Base-by-base conservation (phyloP, 2,888 invertebrate genomes). In the Mamestra brassicae region DNA sequence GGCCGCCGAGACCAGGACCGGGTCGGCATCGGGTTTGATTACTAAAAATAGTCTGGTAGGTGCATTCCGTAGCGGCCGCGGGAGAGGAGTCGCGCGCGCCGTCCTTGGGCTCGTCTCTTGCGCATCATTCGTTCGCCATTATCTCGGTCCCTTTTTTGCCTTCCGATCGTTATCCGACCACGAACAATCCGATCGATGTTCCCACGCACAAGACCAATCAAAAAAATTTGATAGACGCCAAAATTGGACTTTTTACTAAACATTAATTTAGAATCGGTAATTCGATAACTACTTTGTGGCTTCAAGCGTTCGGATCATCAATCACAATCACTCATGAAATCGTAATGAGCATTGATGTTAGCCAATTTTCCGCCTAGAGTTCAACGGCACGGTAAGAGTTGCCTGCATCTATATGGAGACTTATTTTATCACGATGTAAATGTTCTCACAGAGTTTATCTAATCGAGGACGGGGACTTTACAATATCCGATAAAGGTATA, bases 111-210 rank as follows among this genome's bases (percentile, higher is more conserved):
- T 89, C 88, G 91, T 91, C 92, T 93, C 88, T 89, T 87, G 86
- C 82, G 89, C 91, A 87, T 86, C 90, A 89, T 80, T 91, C 90
- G 89, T 91, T 91, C 90, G 93, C 93, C 90, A 94, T 95, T 94
- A 95, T 93, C 92, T 93, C 91, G 92, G 92, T 93, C 95, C 95
- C 94, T 95, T 96, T 96, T 96, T 96, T 96, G 95, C 95, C 94
- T 92, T 93, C 89, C 92, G 93, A 95, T 95, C 93, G 94, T 94
- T 95, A 95, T 95, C 94, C 94, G 92, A 95, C 94, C 94, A 94
- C 95, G 94, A 94, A 95, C 93, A 92, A 93, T 92, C 86, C 93
- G 91, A 94, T 93, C 90, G 85, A 87, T 91, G 92, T 95, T 96
- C 95, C 94, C 96, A 96, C 95, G 95, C 91, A 93, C 88, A 90